phyloP scores from a whole-genome alignment of 2,888 invertebrate genomes.

The Anoplius nigerrimus region DNA sequence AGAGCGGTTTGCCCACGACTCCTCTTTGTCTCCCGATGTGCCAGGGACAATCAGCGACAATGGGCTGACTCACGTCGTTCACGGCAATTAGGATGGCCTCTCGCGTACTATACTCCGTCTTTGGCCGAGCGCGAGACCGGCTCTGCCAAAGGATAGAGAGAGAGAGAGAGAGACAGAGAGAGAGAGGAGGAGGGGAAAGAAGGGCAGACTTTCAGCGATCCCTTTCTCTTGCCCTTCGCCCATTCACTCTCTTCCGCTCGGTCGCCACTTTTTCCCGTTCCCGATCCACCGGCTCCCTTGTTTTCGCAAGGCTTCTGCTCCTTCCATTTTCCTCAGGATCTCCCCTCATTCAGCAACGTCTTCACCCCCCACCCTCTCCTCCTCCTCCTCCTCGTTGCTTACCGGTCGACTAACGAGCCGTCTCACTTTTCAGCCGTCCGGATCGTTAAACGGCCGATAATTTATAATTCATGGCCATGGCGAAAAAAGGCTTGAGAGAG shows the following conservation, averaged over 20 bases:
- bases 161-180: slow-evolving; percentile 8
- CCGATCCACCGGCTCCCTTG: neutral
- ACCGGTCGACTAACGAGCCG: too few relatives aligned
- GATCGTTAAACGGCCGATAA: slow-evolving; percentile 28
- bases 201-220: too few relatives aligned
- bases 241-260: too few relatives aligned
- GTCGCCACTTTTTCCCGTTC: too few relatives aligned
- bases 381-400: too few relatives aligned
- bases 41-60: slow-evolving; percentile 31
- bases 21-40: slow-evolving; percentile 10
- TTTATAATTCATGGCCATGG: slow-evolving; percentile 30
- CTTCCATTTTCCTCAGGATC: neutral
- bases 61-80: slow-evolving; percentile 46
- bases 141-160: slow-evolving; percentile 3
- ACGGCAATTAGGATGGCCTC: slow-evolving; percentile 44
- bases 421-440: slow-evolving; percentile 14
- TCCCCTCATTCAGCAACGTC: too few relatives aligned
- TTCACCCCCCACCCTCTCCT: too few relatives aligned
- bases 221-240: too few relatives aligned
- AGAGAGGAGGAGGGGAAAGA: neutral
- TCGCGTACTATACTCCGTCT: slow-evolving; percentile 14
- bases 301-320: neutral
- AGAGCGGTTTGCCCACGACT: slow-evolving; percentile 7
- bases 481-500: slow-evolving; percentile 8
- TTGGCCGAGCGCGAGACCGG: slow-evolving; percentile 12